These are phyloP conservation scores for Oriolus oriolus DNA, from an alignment of 2,113 vertebrate species.

Conservation along the genomic window DNA sequence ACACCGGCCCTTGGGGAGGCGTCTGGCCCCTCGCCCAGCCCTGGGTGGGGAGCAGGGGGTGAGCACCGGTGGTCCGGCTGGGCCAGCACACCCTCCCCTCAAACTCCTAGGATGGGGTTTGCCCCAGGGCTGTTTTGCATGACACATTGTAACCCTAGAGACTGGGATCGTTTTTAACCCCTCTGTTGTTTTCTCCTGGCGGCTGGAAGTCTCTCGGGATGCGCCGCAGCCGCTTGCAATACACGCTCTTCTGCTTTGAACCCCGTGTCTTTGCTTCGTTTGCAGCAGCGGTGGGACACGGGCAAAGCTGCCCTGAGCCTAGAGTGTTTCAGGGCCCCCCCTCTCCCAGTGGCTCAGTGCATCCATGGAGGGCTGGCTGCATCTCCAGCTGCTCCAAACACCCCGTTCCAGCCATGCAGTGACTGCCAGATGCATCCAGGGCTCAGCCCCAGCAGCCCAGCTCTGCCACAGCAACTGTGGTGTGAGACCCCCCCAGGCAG, in stretches of 20 bases:
- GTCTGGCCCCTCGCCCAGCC: background rate
- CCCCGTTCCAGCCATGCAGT: rapidly evolving
- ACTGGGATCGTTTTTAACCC: slow-evolving; percentile 54
- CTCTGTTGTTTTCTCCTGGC: slow-evolving; percentile 39
- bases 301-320: background rate
- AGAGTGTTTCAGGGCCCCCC: background rate
- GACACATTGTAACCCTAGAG: slow-evolving; percentile 58
- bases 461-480: background rate
- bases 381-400: background rate
- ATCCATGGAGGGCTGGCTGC: background rate
- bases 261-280: slow-evolving; percentile 41
- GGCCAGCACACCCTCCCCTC: background rate
- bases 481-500: background rate
- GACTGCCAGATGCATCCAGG: background rate
- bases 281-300: rapidly evolving
- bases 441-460: background rate
- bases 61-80: background rate
- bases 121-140: slow-evolving; percentile 39
- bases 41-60: rapidly evolving
- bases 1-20: rapidly evolving
- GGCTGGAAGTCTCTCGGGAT: slow-evolving; percentile 17
- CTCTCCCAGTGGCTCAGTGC: background rate
- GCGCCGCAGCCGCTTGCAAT: slow-evolving; percentile 46
- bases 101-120: background rate
- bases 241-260: slow-evolving; percentile 64